phyloP scores from a whole-genome alignment of 2,888 invertebrate species.

The Caenorhabditis imperialis region DNA sequence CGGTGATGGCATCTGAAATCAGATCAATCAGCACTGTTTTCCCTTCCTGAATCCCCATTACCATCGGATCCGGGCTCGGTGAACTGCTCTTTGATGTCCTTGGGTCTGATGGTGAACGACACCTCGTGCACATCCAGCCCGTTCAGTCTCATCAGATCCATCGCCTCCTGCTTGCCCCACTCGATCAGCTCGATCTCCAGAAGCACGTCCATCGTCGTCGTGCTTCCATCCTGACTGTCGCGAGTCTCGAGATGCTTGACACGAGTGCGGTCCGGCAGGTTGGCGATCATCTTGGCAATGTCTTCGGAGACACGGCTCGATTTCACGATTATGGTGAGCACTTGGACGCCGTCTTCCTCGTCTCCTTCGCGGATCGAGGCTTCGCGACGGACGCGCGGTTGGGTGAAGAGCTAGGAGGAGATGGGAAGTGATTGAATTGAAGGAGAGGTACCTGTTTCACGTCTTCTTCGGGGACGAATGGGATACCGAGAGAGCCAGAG shows the following conservation, averaged over 20 bases:
- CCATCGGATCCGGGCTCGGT: conserved; percentile 75
- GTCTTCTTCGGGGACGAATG: conserved; percentile 78
- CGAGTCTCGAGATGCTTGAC: conserved; percentile 69
- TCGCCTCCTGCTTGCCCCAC: conserved; percentile 62
- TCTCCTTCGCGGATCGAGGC: conserved; percentile 59
- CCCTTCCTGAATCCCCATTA: conserved; percentile 22
- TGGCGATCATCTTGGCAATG: conserved; percentile 67
- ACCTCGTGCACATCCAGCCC: conserved; percentile 74
- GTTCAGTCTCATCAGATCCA: conserved; percentile 64
- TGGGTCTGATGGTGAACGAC: conserved; percentile 67
- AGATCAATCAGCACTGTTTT: too few species aligned
- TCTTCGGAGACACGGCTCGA: conserved; percentile 58
- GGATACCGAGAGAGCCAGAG: conserved; percentile 77
- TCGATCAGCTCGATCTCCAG: conserved; percentile 63
- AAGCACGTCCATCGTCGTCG: conserved; percentile 59
- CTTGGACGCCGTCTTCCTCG: conserved; percentile 66
- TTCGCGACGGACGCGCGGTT: conserved; percentile 29
- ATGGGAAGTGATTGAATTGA: too few species aligned
- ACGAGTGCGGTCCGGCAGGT: conserved; percentile 66
- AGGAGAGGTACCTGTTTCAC: conserved; percentile 54
- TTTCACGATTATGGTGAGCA: conserved; percentile 74
- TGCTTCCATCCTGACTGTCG: conserved; percentile 61
- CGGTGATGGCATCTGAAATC: conserved; percentile 85
- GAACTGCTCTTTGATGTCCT: conserved; percentile 59
- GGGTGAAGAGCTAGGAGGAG: conserved; percentile 27